phyloP scores from a whole-genome alignment of 2,113 vertebrate species.

The Corynorhinus townsendii region DNA sequence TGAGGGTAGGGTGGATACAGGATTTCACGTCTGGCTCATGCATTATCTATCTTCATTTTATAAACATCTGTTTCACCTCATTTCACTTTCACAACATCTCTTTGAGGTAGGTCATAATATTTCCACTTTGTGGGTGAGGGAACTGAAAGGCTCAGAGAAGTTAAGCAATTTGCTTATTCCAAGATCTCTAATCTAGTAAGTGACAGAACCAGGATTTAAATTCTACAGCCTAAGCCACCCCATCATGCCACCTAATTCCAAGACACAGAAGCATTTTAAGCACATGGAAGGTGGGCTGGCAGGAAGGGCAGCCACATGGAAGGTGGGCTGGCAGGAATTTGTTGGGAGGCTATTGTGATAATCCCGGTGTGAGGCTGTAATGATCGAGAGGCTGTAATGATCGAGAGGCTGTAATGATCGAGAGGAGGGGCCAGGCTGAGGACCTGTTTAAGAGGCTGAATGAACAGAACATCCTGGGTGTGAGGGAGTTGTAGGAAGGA shows the following conservation, averaged over 20 bases:
- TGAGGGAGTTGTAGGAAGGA: not conserved
- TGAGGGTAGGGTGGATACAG: not conserved
- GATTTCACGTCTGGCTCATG: not conserved
- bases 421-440: not conserved
- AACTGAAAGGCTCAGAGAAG: not conserved
- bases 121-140: not conserved
- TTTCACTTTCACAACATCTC: not conserved
- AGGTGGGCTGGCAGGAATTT: not conserved
- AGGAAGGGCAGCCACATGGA: not conserved
- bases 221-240: not conserved
- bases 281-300: not conserved
- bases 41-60: not conserved
- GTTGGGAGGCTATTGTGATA: not conserved
- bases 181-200: not conserved
- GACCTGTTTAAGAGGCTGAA: not conserved
- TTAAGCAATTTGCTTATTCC: not conserved
- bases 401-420: not conserved
- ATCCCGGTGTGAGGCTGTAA: not conserved
- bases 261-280: not conserved
- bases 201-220: not conserved
- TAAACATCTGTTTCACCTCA: not conserved
- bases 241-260: not conserved
- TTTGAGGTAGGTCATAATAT: not conserved
- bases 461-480: not conserved
- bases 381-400: not conserved